A percentile compares a stretch with the other conserved stretches of the same genome.
Conservation (phyloP, 2,888 invertebrate species). For the Sabatieria punctata region DNA sequence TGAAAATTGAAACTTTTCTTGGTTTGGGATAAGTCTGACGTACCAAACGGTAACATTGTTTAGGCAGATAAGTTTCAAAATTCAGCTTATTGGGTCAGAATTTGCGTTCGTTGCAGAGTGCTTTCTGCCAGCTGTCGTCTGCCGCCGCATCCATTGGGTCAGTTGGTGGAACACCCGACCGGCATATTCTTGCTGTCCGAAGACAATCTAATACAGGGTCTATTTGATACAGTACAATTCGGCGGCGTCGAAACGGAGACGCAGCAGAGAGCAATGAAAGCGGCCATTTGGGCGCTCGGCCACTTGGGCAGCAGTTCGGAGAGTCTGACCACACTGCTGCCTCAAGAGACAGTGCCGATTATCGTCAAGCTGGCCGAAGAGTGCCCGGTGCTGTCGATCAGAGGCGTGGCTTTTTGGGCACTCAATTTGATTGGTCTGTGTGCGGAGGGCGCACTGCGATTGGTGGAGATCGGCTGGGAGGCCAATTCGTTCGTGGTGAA, state of each 20-base stretch:
- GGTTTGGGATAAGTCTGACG: no score
- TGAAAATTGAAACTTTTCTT: no score
- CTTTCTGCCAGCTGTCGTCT: no score
- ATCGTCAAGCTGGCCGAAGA: conserved; percentile 18
- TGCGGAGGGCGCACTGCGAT: conserved; percentile 10
- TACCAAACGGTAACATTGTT: no score
- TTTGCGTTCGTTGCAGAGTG: conserved; percentile 3
- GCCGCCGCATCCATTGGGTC: conserved; percentile 65
- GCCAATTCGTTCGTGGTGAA: conserved; percentile 3
- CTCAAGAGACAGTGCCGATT: neutral
- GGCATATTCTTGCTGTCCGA: neutral
- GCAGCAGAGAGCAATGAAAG: neutral
- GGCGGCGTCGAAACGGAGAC: neutral
- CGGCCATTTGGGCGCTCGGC: neutral
- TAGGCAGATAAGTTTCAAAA: no score
- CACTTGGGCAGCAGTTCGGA: neutral
- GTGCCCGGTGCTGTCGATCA: conserved; percentile 18
- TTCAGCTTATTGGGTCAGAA: no score
- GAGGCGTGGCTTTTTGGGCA: conserved; percentile 26
- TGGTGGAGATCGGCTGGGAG: conserved; percentile 9
- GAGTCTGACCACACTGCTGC: neutral
- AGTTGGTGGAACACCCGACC: conserved; percentile 50
- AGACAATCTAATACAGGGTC: neutral
- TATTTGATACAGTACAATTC: neutral
- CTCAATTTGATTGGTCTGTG: conserved; percentile 18